A percentile compares a stretch with the other conserved stretches of the same genome.
Evolutionary conservation across 2,797 vertebrate genomes (phyloP).

Genomic region (Sebastes trivittatus): DNA sequence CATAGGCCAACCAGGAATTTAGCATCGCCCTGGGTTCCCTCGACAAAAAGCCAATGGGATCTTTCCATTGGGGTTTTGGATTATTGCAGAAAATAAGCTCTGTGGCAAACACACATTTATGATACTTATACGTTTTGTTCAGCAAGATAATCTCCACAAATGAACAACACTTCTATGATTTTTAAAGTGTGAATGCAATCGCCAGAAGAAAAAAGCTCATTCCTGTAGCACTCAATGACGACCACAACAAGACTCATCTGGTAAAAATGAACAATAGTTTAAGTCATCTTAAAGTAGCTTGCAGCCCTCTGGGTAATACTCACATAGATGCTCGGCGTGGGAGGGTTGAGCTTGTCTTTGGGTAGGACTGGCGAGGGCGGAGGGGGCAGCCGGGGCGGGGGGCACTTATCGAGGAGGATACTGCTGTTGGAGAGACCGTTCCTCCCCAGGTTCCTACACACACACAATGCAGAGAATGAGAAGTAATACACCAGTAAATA

Average conservation of each 20-base stretch:
- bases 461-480: not conserved
- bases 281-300: not conserved
- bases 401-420: constrained; percentile 97
- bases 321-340: constrained; percentile 99
- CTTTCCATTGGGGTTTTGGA: too few relatives aligned
- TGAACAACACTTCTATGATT: too few relatives aligned
- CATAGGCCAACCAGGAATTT: too few relatives aligned
- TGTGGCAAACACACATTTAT: too few relatives aligned
- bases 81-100: too few relatives aligned
- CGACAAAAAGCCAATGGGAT: too few relatives aligned
- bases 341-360: constrained; percentile 99
- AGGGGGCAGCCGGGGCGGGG: constrained; percentile 94
- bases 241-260: not conserved
- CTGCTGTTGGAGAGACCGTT: constrained; percentile 97
- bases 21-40: too few relatives aligned
- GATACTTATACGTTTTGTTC: too few relatives aligned
- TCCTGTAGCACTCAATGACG: too few relatives aligned
- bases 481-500: not conserved
- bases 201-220: too few relatives aligned
- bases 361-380: constrained; percentile 94
- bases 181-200: too few relatives aligned
- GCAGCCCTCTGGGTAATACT: constrained; percentile 67
- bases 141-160: too few relatives aligned
- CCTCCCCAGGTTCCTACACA: constrained; percentile 93
- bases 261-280: not conserved